Percentiles rank a stretch among this genome's conserved stretches.
These are phyloP conservation scores for Cololabis saira DNA, from an alignment of 2,113 vertebrate species.

Conservation along the genomic window DNA sequence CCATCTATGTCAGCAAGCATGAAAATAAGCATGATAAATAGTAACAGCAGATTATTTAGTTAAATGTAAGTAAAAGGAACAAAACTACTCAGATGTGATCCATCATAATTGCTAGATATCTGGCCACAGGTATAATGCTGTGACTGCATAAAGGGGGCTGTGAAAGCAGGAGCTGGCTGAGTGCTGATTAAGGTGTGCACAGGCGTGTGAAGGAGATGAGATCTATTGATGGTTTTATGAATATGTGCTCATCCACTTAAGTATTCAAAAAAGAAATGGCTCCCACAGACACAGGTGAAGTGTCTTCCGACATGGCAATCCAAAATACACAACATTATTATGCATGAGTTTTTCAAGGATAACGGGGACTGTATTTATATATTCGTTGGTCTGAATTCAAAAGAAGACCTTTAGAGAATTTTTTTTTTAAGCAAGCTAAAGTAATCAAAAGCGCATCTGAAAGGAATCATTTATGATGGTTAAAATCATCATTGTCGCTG, in stretches of 20 bases:
- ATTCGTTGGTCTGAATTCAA: neutral
- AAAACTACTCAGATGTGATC: neutral
- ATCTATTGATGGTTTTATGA: slow-evolving; percentile 28
- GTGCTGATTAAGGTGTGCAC: slow-evolving; percentile 10
- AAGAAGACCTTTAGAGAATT: neutral
- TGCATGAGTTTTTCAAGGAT: neutral
- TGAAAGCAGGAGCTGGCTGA: slow-evolving; percentile 20
- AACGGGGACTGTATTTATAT: neutral
- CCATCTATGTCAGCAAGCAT: neutral
- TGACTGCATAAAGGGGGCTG: slow-evolving; percentile 9
- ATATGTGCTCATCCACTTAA: slow-evolving; percentile 5
- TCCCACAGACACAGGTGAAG: neutral
- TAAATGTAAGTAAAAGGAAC: slow-evolving; percentile 12
- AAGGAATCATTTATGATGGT: too few relatives aligned
- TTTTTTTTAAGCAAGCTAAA: neutral
- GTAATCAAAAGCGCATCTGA: too few relatives aligned
- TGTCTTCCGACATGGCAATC: neutral
- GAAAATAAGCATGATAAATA: slow-evolving; percentile 2
- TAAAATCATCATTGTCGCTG: neutral
- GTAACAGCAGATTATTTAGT: neutral
- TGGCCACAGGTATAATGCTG: too few relatives aligned
- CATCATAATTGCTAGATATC: too few relatives aligned
- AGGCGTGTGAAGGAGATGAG: slow-evolving; percentile 15
- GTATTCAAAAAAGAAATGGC: slow-evolving; percentile 3
- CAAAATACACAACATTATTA: neutral